Evolutionary conservation across 1,140 invertebrate species (phyloP), one percentile per base, ranked within the genome.

Genomic region (Delia radicum): DNA sequence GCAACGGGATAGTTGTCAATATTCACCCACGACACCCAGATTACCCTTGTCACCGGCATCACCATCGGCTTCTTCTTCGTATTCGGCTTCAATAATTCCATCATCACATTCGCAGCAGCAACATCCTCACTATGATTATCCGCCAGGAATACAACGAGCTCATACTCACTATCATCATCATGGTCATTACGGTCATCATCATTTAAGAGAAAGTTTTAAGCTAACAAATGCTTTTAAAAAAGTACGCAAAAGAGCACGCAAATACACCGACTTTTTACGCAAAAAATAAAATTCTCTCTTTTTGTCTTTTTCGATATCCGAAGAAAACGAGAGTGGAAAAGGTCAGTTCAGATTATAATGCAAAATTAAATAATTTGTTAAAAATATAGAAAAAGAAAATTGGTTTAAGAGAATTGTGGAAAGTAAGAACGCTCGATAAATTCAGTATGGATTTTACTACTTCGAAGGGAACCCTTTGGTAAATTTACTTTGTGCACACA

Each of bases 231-330:
- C 84, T 29, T 74, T 85, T 24, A 85, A 84, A 76, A 79, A 79
- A 71, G 84, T 85, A 74, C 84, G 84, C 81, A 85, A 82, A 79
- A 81, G 84, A 65, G 84, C 84, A 80, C 82, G 84, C 76, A 85
- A 85, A 77, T 85, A 85, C 76, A 85, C 83, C 37, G 82, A 85
- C 18, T 85, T 85, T 75, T 79, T 85, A 76, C 84, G 84, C 75
- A 85, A 85, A 74, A 85, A 85, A 75, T 85, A 77, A 84, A 55
- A 6, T 37, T 13, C 3, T n/a, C 33, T 33, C 13, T 48, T 48
- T 48, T 18, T n/a, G 3, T 5, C 18, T 48, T 18, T 48, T n/a
- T n/a, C 15, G n/a, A n/a, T n/a, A n/a, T 48, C 15, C 15, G 3
- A 37, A 37, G 13, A 37, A 37, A n/a, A n/a, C n/a, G n/a, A n/a